Evolutionary conservation across 2,113 vertebrate genomes (phyloP).

Genomic region (Guaruba guarouba): DNA sequence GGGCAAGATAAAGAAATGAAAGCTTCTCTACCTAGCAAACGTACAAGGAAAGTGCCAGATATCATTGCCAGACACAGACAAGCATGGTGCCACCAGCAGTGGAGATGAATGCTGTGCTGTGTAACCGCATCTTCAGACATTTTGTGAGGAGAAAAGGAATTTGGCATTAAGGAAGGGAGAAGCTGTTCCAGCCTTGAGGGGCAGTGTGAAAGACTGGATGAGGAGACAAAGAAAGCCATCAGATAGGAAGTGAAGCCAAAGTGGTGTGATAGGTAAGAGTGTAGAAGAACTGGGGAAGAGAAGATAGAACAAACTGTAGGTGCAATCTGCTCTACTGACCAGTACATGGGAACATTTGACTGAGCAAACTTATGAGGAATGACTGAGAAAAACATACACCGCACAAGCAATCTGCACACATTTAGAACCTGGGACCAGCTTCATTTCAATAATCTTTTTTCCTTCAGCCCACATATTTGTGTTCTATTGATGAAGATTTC

Average conservation of each 20-base stretch:
- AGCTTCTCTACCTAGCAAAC: neutral
- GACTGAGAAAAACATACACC: neutral
- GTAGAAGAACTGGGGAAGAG: neutral
- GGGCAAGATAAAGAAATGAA: neutral
- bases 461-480: neutral
- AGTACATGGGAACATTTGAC: rapidly evolving
- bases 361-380: rapidly evolving
- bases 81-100: rapidly evolving
- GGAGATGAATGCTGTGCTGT: neutral
- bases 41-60: neutral
- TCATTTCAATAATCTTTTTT: neutral
- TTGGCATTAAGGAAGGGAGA: neutral
- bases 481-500: neutral
- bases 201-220: neutral
- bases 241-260: neutral
- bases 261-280: neutral
- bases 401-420: rapidly evolving
- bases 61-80: neutral
- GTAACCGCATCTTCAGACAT: neutral
- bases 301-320: neutral
- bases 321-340: neutral
- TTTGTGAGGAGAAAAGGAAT: neutral
- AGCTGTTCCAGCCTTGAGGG: neutral
- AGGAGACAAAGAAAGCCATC: neutral
- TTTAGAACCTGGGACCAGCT: neutral